These are phyloP conservation scores for Rhamnusium bicolor DNA, from an alignment of 2,888 invertebrate genomes.

Conservation along the genomic window DNA sequence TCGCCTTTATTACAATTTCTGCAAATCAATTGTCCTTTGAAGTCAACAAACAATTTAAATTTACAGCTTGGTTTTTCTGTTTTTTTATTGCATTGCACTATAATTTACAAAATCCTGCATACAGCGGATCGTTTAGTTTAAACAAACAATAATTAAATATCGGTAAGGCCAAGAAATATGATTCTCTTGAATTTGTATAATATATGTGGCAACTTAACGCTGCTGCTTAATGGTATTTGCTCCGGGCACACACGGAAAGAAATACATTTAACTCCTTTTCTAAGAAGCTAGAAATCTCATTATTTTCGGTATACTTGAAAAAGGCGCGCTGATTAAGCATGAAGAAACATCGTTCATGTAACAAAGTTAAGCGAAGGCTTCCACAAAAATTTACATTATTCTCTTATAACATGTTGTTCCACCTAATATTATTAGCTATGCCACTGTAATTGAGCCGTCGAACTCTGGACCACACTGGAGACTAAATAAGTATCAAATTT, in stretches of 20 bases:
- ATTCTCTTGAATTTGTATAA: neutral
- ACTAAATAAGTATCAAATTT: conserved; percentile 9
- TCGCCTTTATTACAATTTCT: too few relatives aligned
- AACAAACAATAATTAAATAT: neutral
- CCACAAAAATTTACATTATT: conserved; percentile 2
- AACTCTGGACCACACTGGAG: neutral
- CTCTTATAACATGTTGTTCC: neutral
- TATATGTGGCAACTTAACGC: neutral
- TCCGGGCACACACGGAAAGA: neutral
- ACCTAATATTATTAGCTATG: conserved; percentile 6
- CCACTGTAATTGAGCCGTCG: conserved; percentile 16
- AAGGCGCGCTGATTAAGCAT: conserved; percentile 1
- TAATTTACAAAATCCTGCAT: too few relatives aligned
- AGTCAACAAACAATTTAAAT: too few relatives aligned
- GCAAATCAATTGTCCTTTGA: too few relatives aligned
- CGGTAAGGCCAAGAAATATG: neutral
- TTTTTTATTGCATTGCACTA: too few relatives aligned
- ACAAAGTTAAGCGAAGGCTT: neutral
- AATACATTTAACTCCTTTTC: conserved; percentile 12
- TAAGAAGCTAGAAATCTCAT: conserved; percentile 21
- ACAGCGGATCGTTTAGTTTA: neutral
- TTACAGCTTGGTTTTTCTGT: too few relatives aligned
- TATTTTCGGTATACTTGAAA: conserved; percentile 21
- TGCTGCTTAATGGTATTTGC: neutral
- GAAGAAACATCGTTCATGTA: neutral